Evolutionary conservation across 1,140 invertebrate genomes (phyloP), one percentile per base, ranked within the genome.

Genomic region (Rhyacophila brunnea): DNA sequence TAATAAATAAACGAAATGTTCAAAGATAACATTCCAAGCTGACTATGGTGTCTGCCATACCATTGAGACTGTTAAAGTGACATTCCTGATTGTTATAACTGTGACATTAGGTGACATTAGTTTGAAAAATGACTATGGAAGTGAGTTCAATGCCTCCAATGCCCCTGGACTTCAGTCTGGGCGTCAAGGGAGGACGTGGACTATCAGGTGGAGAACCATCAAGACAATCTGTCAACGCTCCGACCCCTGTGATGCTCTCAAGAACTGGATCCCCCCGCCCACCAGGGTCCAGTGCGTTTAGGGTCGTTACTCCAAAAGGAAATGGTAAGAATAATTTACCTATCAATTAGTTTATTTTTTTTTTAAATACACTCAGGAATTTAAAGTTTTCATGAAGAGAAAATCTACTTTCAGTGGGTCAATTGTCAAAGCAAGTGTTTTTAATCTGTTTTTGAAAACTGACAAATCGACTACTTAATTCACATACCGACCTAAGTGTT

Each of bases 121-220:
- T 5, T 5, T 5, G 9, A 36, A 48, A 46, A 65, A 65, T 59
- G 53, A 74, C 62, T 66, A 79, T 79, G 77, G 77, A 79, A 75
- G 70, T 79, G 60, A 79, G 77, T 75, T 72, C 77, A 15, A 77
- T 79, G 74, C 73, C 75, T 46, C 77, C 75, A 52, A 78, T 79
- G 77, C 77, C 77, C 58, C 63, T 79, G 72, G 77, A 79, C 74
- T 79, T 79, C 68, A 78, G 75, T 6, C 75, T 79, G 73, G 77
- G 77, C 61, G 65, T 76, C 18, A 60, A 58, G 20, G 51, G 59
- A 48, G 75, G 58, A 52, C 69, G 68, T 17, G 68, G 67, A 2
- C 14, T 40, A 1, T 28, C 23, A 9, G 9, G 9, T 28, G 14
- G 50, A 69, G 69, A 45, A 68, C 68, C 50, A 1, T 38, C 57